phyloP scores from a whole-genome alignment of 1,140 invertebrate species.

The Macrobrachium nipponense region DNA sequence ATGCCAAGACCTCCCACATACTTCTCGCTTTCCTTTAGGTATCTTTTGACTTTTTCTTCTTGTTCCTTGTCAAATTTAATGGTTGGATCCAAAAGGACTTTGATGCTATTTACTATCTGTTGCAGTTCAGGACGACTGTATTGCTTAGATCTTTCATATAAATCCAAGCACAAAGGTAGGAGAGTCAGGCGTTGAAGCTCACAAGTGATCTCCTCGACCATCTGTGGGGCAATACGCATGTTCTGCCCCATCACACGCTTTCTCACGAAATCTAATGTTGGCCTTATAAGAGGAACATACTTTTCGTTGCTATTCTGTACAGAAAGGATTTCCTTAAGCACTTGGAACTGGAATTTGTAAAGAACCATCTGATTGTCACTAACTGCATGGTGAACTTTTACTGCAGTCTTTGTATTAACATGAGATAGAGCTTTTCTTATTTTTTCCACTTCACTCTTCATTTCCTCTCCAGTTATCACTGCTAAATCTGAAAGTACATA shows the following conservation, averaged over 20 bases:
- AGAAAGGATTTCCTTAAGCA: neutral
- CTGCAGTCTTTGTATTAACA: too few relatives aligned
- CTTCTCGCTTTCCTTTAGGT: constrained; percentile 21
- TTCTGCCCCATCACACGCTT: constrained; percentile 6
- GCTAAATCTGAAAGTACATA: too few relatives aligned
- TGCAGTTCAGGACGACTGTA: neutral
- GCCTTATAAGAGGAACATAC: neutral
- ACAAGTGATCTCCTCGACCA: constrained; percentile 21
- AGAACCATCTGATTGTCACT: constrained; percentile 1
- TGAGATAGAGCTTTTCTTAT: too few relatives aligned
- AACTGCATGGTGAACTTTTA: neutral
- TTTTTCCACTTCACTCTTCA: too few relatives aligned
- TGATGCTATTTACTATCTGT: neutral
- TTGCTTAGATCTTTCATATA: neutral
- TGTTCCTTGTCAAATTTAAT: constrained; percentile 29
- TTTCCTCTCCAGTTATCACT: too few relatives aligned
- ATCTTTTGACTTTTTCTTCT: neutral
- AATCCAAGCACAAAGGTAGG: constrained; percentile 18
- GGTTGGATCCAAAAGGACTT: constrained; percentile 13
- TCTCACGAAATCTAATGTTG: neutral
- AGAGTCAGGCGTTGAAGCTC: constrained; percentile 34
- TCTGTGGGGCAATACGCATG: constrained; percentile 7
- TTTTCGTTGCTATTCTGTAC: neutral
- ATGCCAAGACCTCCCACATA: constrained; percentile 35
- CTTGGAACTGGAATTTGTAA: constrained; percentile 5